phyloP scores from a whole-genome alignment of 1,140 invertebrate genomes.

The Heliconius hermathena region DNA sequence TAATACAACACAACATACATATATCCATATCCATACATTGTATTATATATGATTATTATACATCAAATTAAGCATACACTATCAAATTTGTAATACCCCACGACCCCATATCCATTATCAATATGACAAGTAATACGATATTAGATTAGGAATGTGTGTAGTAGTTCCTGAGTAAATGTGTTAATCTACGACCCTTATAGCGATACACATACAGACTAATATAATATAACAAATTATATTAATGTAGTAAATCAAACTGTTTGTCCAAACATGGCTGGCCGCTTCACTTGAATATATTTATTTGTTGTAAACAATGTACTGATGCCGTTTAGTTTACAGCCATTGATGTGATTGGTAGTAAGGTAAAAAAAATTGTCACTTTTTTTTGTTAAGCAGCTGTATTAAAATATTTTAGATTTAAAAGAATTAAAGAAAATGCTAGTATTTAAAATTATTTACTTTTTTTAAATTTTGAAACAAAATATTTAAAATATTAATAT shows the following conservation, averaged over 20 bases:
- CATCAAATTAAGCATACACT: constrained; percentile 49
- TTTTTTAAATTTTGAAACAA: not conserved
- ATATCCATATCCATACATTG: too few relatives aligned
- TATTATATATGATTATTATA: constrained; percentile 23
- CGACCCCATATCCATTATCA: constrained; percentile 44
- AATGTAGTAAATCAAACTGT: constrained; percentile 8
- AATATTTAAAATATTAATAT: too few relatives aligned
- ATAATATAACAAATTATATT: constrained; percentile 13
- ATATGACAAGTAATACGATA: constrained; percentile 44
- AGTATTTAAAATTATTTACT: too few relatives aligned
- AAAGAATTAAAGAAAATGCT: too few relatives aligned
- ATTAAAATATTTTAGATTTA: too few relatives aligned
- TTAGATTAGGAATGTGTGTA: constrained; percentile 37
- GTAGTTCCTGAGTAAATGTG: constrained; percentile 19
- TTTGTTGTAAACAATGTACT: constrained; percentile 9
- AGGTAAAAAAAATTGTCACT: not conserved
- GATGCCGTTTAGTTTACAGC: not conserved
- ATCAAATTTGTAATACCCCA: constrained; percentile 51
- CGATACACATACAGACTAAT: constrained; percentile 15
- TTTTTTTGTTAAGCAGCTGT: too few relatives aligned
- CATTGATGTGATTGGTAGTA: not conserved
- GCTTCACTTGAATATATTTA: constrained; percentile 9
- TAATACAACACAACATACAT: not conserved
- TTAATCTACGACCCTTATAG: constrained; percentile 21
- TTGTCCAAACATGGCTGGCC: not conserved